Evolutionary conservation across 37 sponge, comb jelly and placozoan genomes (phyloP).

Genomic region (Axinella damicornis): DNA sequence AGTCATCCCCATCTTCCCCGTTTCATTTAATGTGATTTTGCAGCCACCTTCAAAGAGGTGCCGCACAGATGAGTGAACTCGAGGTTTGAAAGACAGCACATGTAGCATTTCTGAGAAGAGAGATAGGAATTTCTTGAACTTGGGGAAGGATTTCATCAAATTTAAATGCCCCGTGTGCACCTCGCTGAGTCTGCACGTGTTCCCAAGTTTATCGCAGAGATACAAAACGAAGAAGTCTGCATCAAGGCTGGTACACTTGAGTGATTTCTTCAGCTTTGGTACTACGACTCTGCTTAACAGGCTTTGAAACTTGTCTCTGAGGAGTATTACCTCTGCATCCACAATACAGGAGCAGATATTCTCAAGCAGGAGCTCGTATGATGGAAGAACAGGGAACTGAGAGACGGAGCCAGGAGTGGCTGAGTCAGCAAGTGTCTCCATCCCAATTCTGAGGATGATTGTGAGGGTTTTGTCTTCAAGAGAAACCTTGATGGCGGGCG

Average conservation of each 20-base stretch:
- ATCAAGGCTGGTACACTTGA: neutral
- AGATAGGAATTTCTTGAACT: constrained; percentile 4
- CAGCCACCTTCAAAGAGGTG: constrained; percentile 9
- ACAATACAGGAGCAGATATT: neutral
- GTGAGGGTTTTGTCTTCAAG: neutral
- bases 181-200: neutral
- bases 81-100: constrained; percentile 14
- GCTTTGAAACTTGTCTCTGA: neutral
- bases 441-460: neutral
- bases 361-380: neutral
- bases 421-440: too few species aligned
- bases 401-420: too few species aligned
- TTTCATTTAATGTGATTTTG: neutral
- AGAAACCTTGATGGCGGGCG: neutral
- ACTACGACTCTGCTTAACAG: neutral
- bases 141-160: constrained; percentile 1
- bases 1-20: neutral
- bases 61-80: neutral
- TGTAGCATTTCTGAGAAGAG: constrained; percentile 25
- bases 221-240: neutral
- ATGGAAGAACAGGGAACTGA: neutral
- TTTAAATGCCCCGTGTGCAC: neutral
- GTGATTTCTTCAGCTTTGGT: constrained; percentile 1
- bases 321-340: neutral
- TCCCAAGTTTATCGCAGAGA: neutral